Percentiles rank a stretch among this genome's conserved stretches.
Evolutionary conservation across 2,797 vertebrate genomes (phyloP).

Genomic region (Lepilemur septentrionalis): DNA sequence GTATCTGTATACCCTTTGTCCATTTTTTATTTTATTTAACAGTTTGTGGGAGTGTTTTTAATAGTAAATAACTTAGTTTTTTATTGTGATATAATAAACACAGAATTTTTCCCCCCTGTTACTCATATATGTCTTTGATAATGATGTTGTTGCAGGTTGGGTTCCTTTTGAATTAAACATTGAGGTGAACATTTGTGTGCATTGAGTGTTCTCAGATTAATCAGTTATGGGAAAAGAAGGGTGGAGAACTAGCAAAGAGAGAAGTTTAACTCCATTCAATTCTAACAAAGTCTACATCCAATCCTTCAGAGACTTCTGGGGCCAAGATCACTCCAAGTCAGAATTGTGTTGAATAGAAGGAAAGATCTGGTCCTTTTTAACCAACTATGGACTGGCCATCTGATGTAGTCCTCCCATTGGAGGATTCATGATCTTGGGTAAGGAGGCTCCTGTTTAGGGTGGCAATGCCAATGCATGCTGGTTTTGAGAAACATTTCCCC

Average conservation of each 20-base stretch:
- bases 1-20: not conserved
- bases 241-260: not conserved
- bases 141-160: not conserved
- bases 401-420: not conserved
- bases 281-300: not conserved
- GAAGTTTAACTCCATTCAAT: not conserved
- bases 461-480: no score
- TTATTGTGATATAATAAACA: not conserved
- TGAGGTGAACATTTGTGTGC: not conserved
- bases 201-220: not conserved
- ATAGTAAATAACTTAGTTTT: not conserved
- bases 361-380: not conserved
- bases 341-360: not conserved
- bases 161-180: not conserved
- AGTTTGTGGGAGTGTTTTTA: not conserved
- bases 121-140: not conserved
- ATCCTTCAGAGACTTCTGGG: not conserved
- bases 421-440: not conserved
- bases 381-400: not conserved
- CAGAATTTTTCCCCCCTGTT: not conserved
- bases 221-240: not conserved
- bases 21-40: not conserved
- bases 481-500: no score
- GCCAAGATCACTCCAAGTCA: not conserved
- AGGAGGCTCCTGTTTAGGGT: not conserved